These are phyloP conservation scores for Typhlomys cinereus DNA, from an alignment of 2,113 vertebrate species.

Conservation along the genomic window DNA sequence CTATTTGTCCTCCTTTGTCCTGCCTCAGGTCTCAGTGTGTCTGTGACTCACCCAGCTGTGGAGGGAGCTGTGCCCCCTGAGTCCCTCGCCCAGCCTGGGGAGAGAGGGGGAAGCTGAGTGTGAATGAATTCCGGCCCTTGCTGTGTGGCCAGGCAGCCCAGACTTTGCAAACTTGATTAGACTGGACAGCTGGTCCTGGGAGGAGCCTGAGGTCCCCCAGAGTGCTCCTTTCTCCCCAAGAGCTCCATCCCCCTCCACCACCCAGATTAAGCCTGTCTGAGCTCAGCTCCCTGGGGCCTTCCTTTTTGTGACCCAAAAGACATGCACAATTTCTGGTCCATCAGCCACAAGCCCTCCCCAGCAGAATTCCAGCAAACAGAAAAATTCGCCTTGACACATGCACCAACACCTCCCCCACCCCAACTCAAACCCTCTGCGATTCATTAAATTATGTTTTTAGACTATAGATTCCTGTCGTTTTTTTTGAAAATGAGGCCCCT, in stretches of 20 bases:
- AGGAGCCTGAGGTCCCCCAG: slow-evolving; percentile 1
- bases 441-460: slow-evolving; percentile 90
- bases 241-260: background rate
- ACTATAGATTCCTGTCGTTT: slow-evolving; percentile 77
- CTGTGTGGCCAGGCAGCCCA: background rate
- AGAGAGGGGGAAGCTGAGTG: background rate
- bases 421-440: background rate
- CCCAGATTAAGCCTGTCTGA: slow-evolving; percentile 19
- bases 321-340: slow-evolving; percentile 77
- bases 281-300: background rate
- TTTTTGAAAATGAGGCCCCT: slow-evolving; percentile 73
- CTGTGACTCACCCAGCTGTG: background rate
- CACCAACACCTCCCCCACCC: background rate
- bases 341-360: slow-evolving; percentile 73
- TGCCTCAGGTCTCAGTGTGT: slow-evolving; percentile 25
- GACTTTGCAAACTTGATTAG: slow-evolving; percentile 33
- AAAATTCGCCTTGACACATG: slow-evolving; percentile 42
- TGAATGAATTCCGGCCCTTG: slow-evolving; percentile 27
- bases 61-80: background rate
- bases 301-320: slow-evolving; percentile 81
- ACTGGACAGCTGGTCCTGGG: background rate
- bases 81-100: background rate
- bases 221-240: background rate
- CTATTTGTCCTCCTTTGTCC: slow-evolving; percentile 30
- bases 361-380: slow-evolving; percentile 66